Evolutionary conservation across 2,113 vertebrate species (phyloP), one percentile per base, ranked within the genome.

Genomic region (Mesocricetus auratus): DNA sequence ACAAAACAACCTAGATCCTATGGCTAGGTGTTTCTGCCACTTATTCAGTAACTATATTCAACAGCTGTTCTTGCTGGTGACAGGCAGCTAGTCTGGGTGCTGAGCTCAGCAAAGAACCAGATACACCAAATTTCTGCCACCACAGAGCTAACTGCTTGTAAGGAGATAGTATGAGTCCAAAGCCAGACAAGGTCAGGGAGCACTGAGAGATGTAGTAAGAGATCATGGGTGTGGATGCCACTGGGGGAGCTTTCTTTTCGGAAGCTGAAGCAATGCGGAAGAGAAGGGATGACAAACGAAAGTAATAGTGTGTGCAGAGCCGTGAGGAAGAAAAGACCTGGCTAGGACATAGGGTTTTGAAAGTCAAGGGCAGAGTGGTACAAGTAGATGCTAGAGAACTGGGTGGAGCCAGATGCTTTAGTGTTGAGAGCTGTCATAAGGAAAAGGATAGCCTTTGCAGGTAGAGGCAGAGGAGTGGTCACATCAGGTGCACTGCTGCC

Each of bases 211-310:
- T 81, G 66, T 64, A 10, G 15, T 33, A 10, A 86, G 53, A 77
- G 50, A 89, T 39, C 62, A 1, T 69, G 69, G 47, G 58, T 82
- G 87, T 71, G 64, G 26, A 5, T 86, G 47, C 64, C 11, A 21
- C 12, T 94, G 73, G 96, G 68, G 56, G 81, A 89, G 83, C 16
- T 53, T 77, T 94, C 86, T 82, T 45, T 73, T 50, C 88, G 50
- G 74, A 95, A 94, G 68, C 47, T 77, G 68, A 93, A 96, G 69
- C 47, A 56, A 95, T 89, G 69, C 1, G 17, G 60, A 21, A 16
- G 50, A 26, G 50, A 93, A 5, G 29, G 17, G 29, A 71, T 82
- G 62, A 64, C 62, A 81, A 33, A 29, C 10, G 24, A 88, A 89
- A 95, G 75, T 64, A 93, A 75, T 8, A 33, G 16, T 64, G 31